Percentiles rank a stretch among this genome's conserved stretches.
These are phyloP conservation scores for Drosophila aldrichi DNA, from an alignment of 2,888 invertebrate genomes.

Conservation along the genomic window DNA sequence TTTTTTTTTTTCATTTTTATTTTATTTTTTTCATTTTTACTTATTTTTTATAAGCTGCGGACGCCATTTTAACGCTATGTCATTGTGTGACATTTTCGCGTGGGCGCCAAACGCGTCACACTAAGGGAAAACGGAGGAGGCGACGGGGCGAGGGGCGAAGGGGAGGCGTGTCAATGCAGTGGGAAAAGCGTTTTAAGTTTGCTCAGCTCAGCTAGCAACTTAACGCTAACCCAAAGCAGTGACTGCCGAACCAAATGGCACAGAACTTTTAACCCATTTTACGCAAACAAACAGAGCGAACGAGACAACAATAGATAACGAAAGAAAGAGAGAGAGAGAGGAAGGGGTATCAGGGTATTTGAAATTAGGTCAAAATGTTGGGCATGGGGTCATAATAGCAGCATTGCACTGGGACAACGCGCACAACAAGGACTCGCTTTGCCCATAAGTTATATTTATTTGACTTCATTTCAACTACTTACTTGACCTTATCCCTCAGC, in stretches of 20 bases:
- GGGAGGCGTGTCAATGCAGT: neutral
- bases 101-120: conserved; percentile 32
- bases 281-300: conserved; percentile 46
- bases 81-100: conserved; percentile 75
- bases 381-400: conserved; percentile 27
- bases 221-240: conserved; percentile 52
- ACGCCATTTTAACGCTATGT: conserved; percentile 73
- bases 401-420: conserved; percentile 37
- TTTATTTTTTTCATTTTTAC: conserved; percentile 7
- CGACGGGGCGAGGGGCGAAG: neutral
- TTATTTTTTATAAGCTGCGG: conserved; percentile 35
- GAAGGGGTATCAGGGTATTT: conserved; percentile 7
- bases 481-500: conserved; percentile 41
- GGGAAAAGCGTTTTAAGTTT: conserved; percentile 48
- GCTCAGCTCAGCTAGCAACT: conserved; percentile 36
- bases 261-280: conserved; percentile 73
- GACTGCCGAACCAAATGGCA: conserved; percentile 32
- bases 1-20: conserved; percentile 18
- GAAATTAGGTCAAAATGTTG: conserved; percentile 67
- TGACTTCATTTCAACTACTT: conserved; percentile 24
- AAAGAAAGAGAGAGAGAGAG: neutral
- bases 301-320: neutral
- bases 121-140: neutral
- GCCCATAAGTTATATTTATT: conserved; percentile 36
- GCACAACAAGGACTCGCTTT: conserved; percentile 15